phyloP scores from a whole-genome alignment of 37 sponge, comb jelly and placozoan species.

The Crambe crambe region DNA sequence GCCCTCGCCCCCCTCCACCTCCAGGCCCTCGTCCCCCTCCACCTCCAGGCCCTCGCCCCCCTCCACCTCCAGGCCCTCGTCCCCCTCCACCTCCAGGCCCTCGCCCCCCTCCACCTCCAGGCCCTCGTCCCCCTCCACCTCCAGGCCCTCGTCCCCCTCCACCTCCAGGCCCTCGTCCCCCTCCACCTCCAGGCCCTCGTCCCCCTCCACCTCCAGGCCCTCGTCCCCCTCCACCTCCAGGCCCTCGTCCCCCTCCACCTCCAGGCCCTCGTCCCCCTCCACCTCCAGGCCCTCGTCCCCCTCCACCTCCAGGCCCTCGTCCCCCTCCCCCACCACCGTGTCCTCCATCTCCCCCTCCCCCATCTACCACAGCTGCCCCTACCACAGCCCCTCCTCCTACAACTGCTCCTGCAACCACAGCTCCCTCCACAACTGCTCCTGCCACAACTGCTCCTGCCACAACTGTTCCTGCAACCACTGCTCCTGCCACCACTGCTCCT shows the following conservation, averaged over 20 bases:
- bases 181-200: not conserved
- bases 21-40: not conserved
- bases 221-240: not conserved
- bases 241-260: no score
- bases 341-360: not conserved
- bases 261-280: not conserved
- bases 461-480: not conserved
- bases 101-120: not conserved
- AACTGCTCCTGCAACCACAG: not conserved
- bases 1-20: not conserved
- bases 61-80: not conserved
- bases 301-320: not conserved
- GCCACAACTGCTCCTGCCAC: not conserved
- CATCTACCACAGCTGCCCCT: not conserved
- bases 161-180: not conserved
- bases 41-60: not conserved
- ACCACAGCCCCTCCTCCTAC: not conserved
- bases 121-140: not conserved
- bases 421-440: not conserved
- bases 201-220: not conserved
- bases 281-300: not conserved
- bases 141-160: not conserved
- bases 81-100: not conserved
- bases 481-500: not conserved
- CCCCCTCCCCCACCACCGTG: not conserved